A percentile compares a stretch with the other conserved stretches of the same genome.
Conservation (phyloP, 2,113 vertebrate species). For the Dicerorhinus sumatrensis region DNA sequence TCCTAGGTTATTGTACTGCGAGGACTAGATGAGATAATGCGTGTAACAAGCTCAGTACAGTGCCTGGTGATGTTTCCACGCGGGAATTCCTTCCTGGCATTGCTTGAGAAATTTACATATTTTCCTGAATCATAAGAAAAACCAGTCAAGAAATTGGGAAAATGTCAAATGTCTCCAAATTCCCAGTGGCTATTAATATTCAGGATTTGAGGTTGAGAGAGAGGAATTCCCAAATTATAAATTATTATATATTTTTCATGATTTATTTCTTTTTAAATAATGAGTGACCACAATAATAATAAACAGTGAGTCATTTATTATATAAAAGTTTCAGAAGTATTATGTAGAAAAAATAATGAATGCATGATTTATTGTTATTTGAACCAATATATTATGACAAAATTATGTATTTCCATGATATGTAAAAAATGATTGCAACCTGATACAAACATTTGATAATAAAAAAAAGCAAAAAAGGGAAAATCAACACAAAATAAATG, state of each 20-base stretch:
- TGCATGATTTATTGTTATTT: background rate
- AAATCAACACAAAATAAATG: conserved; percentile 18
- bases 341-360: background rate
- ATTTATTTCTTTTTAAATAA: conserved; percentile 10
- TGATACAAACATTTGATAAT: conserved; percentile 4
- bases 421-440: background rate
- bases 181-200: background rate
- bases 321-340: background rate
- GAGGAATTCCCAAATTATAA: background rate
- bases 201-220: background rate
- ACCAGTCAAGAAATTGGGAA: background rate
- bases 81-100: background rate
- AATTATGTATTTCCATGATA: background rate
- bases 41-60: background rate
- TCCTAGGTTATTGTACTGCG: too few relatives aligned
- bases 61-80: background rate
- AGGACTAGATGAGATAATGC: background rate
- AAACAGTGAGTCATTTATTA: background rate
- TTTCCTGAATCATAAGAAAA: conserved; percentile 41
- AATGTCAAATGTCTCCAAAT: background rate
- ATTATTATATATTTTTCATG: background rate
- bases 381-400: background rate
- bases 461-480: background rate
- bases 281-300: background rate
- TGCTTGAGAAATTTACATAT: background rate